Conservation (phyloP, 1,140 invertebrate species). For the Melitaea cinxia region DNA sequence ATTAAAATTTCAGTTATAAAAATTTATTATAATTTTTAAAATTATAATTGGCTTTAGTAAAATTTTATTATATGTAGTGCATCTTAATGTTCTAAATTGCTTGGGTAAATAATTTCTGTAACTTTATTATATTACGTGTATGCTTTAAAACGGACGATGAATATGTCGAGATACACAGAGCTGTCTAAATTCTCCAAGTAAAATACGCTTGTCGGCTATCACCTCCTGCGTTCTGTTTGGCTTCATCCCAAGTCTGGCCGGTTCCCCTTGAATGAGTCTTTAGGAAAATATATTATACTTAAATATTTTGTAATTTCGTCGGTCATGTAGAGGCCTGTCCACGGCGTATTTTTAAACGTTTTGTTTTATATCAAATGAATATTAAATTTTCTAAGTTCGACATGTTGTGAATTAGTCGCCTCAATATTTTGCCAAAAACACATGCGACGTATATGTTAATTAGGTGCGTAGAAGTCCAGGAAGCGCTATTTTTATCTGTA, state of each 20-base stretch:
- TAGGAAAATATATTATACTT: conserved; percentile 45
- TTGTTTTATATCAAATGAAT: not conserved
- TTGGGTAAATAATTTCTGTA: conserved; percentile 5
- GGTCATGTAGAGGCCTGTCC: conserved; percentile 25
- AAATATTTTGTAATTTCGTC: conserved; percentile 47
- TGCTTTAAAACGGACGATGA: conserved; percentile 13
- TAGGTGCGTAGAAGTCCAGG: conserved; percentile 24
- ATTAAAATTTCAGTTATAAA: too few species aligned
- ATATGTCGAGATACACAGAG: conserved; percentile 17
- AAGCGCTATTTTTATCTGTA: conserved; percentile 18
- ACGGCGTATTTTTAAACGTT: conserved; percentile 1
- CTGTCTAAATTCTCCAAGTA: conserved; percentile 33
- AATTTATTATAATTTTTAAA: too few species aligned
- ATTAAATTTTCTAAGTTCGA: conserved; percentile 12
- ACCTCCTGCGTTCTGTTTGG: conserved; percentile 55
- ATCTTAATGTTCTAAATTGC: not conserved
- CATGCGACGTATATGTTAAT: conserved; percentile 36
- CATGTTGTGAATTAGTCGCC: conserved; percentile 23
- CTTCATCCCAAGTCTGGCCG: conserved; percentile 52
- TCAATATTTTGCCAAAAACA: conserved; percentile 45
- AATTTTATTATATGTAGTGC: too few species aligned
- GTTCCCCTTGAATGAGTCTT: conserved; percentile 54
- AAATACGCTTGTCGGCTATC: conserved; percentile 21
- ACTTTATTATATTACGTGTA: conserved; percentile 6
- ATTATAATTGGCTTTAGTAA: too few species aligned